Conservation (phyloP, 2,113 vertebrate genomes). For the Dasyurus viverrinus region DNA sequence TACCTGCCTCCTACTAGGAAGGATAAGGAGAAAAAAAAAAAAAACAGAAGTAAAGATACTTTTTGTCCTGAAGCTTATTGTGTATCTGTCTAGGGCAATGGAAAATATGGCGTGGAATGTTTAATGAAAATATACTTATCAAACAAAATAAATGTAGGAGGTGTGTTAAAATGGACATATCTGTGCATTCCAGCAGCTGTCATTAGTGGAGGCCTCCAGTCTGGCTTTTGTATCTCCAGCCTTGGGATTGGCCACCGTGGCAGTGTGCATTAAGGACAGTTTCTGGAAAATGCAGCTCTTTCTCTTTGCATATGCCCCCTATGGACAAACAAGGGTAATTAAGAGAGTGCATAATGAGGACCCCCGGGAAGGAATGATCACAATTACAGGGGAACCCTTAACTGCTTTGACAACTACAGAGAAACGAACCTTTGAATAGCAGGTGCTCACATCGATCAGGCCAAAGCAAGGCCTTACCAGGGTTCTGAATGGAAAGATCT, state of each 20-base stretch:
- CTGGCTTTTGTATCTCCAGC: background rate
- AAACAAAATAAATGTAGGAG: background rate
- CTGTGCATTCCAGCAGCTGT: background rate
- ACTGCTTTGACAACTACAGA: slow-evolving; percentile 46
- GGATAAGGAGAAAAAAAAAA: background rate
- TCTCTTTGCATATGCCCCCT: slow-evolving; percentile 40
- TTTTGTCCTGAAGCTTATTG: background rate
- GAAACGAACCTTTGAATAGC: slow-evolving; percentile 40
- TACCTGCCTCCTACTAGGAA: background rate
- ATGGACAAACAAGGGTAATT: slow-evolving; percentile 21
- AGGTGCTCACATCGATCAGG: slow-evolving; percentile 42
- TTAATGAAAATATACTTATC: background rate
- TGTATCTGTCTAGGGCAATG: background rate
- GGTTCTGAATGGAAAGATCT: slow-evolving; percentile 66
- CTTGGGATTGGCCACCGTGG: background rate
- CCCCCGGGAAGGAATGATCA: slow-evolving; percentile 11
- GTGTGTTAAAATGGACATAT: background rate
- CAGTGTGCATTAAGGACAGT: background rate
- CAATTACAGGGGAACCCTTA: slow-evolving; percentile 5
- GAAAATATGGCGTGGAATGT: background rate
- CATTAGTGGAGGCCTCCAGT: background rate
- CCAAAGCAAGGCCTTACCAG: slow-evolving; percentile 56
- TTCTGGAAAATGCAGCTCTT: slow-evolving; percentile 21
- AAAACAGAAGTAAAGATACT: background rate
- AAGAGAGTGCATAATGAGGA: background rate